Conservation (phyloP, 1,140 invertebrate genomes). For the Drosophila sulfurigaster region DNA sequence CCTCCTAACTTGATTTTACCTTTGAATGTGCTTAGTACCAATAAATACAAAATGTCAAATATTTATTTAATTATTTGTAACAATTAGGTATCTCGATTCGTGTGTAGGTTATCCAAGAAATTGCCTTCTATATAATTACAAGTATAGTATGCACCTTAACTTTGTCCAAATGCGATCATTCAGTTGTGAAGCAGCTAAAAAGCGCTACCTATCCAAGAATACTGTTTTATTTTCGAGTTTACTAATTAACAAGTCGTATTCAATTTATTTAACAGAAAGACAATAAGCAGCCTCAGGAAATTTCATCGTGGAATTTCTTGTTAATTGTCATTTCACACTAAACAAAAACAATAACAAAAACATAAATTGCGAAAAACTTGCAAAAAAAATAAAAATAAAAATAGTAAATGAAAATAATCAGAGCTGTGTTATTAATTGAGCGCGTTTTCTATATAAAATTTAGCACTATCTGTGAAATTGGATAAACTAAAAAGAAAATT, state of each 20-base stretch:
- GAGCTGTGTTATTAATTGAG: slow-evolving; percentile 75
- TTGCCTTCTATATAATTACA: slow-evolving; percentile 56
- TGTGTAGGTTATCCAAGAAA: slow-evolving; percentile 61
- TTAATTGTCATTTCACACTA: slow-evolving; percentile 73
- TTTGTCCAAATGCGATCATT: slow-evolving; percentile 8
- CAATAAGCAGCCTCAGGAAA: slow-evolving; percentile 62
- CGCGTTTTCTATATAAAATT: slow-evolving; percentile 63
- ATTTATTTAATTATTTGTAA: slow-evolving; percentile 39
- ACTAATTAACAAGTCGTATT: slow-evolving; percentile 21
- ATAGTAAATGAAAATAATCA: slow-evolving; percentile 51
- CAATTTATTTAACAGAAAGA: slow-evolving; percentile 59
- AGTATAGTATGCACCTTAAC: slow-evolving; percentile 49
- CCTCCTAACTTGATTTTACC: neutral
- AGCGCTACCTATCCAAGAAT: slow-evolving; percentile 7
- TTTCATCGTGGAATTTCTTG: slow-evolving; percentile 33
- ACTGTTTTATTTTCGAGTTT: slow-evolving; percentile 1
- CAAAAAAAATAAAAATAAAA: slow-evolving; percentile 42
- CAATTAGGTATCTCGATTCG: slow-evolving; percentile 40
- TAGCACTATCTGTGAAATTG: slow-evolving; percentile 34
- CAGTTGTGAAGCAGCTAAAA: slow-evolving; percentile 16
- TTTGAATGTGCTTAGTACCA: slow-evolving; percentile 4
- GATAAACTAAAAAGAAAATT: slow-evolving; percentile 7
- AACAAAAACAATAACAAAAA: slow-evolving; percentile 3
- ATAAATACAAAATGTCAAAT: slow-evolving; percentile 1
- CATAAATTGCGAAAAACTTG: neutral